A percentile compares a stretch with the other conserved stretches of the same genome.
Conservation (phyloP, 2,797 vertebrate genomes). For the Clarias pachynema region DNA sequence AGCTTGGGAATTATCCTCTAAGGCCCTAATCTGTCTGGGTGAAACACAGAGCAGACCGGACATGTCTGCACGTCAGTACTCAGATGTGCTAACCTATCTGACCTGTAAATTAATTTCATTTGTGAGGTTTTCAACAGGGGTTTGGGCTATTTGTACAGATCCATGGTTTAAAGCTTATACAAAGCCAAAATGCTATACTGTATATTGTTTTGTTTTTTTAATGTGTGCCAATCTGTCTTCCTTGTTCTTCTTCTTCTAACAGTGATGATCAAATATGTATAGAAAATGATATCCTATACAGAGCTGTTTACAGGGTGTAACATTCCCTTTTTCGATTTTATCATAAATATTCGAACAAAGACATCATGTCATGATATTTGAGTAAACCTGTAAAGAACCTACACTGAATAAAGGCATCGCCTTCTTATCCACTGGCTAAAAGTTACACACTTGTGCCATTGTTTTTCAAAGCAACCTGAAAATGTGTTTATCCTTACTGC, state of each 20-base stretch:
- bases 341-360: not conserved
- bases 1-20: slow-evolving; percentile 7
- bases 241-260: not conserved
- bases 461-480: not conserved
- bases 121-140: not conserved
- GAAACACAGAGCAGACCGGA: not conserved
- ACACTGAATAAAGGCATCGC: slow-evolving; percentile 11
- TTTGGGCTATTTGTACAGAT: not conserved
- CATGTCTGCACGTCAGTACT: not conserved
- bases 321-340: not conserved
- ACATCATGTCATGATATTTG: not conserved
- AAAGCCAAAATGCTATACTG: not conserved
- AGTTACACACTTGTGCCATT: not conserved
- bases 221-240: not conserved
- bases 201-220: too few relatives aligned
- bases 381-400: not conserved
- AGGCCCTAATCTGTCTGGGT: not conserved
- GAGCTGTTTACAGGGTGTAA: slow-evolving; percentile 12
- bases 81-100: not conserved
- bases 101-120: not conserved
- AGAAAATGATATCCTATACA: not conserved
- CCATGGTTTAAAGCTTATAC: not conserved
- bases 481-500: not conserved
- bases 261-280: not conserved
- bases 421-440: not conserved